Conservation (phyloP, 2,113 vertebrate species). For the Axis porcinus region DNA sequence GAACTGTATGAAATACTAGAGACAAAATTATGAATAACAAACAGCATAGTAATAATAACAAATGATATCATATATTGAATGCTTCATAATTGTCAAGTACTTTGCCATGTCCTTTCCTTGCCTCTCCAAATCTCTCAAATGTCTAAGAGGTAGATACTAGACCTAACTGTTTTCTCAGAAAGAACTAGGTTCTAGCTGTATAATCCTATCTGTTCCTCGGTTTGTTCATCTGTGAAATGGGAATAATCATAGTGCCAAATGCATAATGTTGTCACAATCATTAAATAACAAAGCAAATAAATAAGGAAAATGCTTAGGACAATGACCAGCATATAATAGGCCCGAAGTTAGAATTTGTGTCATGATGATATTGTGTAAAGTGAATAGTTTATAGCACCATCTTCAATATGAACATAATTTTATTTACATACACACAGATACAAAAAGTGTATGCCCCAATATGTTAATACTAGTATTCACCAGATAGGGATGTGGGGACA, state of each 20-base stretch:
- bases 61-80: neutral
- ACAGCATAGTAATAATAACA: neutral
- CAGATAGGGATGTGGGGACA: neutral
- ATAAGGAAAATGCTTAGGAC: neutral
- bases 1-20: neutral
- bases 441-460: neutral
- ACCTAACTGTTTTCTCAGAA: neutral
- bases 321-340: neutral
- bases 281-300: neutral
- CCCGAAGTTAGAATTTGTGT: neutral
- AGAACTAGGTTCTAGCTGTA: neutral
- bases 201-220: neutral
- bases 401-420: neutral
- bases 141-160: neutral
- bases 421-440: neutral
- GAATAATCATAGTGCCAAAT: neutral
- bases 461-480: neutral
- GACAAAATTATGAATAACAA: neutral
- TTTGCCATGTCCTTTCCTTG: neutral
- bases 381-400: neutral
- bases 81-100: neutral
- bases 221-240: neutral
- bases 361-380: neutral
- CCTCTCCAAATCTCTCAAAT: neutral
- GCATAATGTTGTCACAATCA: neutral